Evolutionary conservation across 1,140 invertebrate genomes (phyloP), one percentile per base, ranked within the genome.

Genomic region (Leptoteleia sp.): DNA sequence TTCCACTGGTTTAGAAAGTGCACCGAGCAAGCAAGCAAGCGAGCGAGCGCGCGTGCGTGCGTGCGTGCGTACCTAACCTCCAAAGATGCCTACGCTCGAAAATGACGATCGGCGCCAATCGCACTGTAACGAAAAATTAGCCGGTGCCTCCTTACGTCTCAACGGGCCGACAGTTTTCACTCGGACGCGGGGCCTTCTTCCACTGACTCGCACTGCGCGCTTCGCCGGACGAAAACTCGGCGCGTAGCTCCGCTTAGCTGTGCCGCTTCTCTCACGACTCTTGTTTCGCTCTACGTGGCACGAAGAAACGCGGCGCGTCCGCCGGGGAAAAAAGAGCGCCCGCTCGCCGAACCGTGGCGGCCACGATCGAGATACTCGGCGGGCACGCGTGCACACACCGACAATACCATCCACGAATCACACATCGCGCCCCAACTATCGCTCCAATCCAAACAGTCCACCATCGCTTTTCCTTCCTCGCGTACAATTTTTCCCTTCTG

Each of bases 341-440:
- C 50, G 50, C 35, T 54, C 57, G 57, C 31, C 57, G 31, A 62
- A 62, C 43, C 57, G 57, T 62, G 33, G 43, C 57, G 31, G 55
- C 55, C 42, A 40, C 57, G 57, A 62, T 62, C 57, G 57, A 48
- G 57, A 48, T 62, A 62, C 54, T n/a, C n/a, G n/a, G 54, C 54
- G 54, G 11, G 40, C 38, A 57, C 54, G 37, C 54, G 54, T 57
- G 54, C 33, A 43, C 35, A 11, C 52, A 55, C 47, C 31, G 31
- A 22, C 8, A 35, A 40, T 16, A 40, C 37, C 4, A 35, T 35
- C 9, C 31, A 35, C 31, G 4, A 31, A 7, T 31, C 4, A 22
- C 5, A 22, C 19, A 22, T 2, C 19, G 19, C 19, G 19, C 19
- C n/a, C n/a, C n/a, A n/a, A n/a, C n/a, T n/a, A n/a, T n/a, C n/a